phyloP scores from a whole-genome alignment of 1,140 invertebrate genomes.

The Nasonia giraulti region DNA sequence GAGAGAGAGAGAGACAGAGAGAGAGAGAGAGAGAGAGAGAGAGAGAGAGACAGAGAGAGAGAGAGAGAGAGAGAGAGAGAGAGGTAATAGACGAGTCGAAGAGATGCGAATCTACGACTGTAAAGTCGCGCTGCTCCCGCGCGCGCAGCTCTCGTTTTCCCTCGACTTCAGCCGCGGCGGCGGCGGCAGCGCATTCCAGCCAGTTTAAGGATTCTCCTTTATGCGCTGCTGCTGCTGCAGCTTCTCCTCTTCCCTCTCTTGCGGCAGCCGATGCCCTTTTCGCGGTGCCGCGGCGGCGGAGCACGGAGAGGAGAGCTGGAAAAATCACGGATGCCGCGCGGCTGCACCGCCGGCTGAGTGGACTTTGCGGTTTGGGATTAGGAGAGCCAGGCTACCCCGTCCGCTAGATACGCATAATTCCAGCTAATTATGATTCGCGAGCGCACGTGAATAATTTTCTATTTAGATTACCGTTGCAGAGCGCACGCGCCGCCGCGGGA shows the following conservation, averaged over 20 bases:
- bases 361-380: no score
- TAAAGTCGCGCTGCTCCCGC: slow-evolving; percentile 32
- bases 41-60: no score
- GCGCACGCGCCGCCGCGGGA: neutral
- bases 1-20: neutral
- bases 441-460: neutral
- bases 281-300: neutral
- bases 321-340: neutral
- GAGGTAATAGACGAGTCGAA: slow-evolving; percentile 30
- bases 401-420: neutral
- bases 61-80: neutral
- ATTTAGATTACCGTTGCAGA: neutral
- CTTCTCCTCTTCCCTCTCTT: neutral
- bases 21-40: no score
- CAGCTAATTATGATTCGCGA: neutral
- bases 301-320: neutral
- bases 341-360: neutral
- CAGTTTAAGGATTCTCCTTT: slow-evolving; percentile 31
- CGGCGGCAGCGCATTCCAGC: slow-evolving; percentile 24
- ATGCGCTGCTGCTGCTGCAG: neutral
- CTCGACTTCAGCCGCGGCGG: neutral
- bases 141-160: slow-evolving; percentile 40
- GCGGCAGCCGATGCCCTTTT: neutral
- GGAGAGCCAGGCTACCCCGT: neutral
- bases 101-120: slow-evolving; percentile 42